Evolutionary conservation across 2,797 vertebrate genomes (phyloP).

Genomic region (Sebastes diploproa): DNA sequence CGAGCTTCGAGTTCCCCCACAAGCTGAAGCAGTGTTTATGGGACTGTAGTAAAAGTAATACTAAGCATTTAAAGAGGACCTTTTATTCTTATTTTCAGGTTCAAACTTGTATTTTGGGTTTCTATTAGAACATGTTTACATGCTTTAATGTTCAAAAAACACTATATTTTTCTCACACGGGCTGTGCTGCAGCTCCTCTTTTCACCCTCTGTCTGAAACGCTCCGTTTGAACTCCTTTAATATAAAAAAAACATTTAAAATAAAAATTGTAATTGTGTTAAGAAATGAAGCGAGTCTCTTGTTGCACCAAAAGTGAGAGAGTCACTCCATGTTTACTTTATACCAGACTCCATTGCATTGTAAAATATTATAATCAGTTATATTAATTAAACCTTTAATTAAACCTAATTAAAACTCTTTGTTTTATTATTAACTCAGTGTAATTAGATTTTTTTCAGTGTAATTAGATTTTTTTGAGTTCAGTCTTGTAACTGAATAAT

Average conservation of each 20-base stretch:
- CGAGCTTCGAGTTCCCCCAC: constrained; percentile 13
- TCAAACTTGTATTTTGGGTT: too few relatives aligned
- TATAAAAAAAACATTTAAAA: too few relatives aligned
- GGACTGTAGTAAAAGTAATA: neutral
- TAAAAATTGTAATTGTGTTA: too few relatives aligned
- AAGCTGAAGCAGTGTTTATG: constrained; percentile 6
- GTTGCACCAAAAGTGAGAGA: neutral
- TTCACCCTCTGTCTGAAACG: too few relatives aligned
- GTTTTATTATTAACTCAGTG: neutral
- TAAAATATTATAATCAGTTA: neutral
- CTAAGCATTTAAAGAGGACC: neutral
- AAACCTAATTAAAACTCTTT: neutral
- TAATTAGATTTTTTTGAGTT: neutral
- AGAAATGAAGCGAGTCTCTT: neutral
- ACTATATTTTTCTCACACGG: too few relatives aligned
- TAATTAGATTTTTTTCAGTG: too few relatives aligned
- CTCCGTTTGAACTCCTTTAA: too few relatives aligned
- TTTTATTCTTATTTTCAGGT: too few relatives aligned
- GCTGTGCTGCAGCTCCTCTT: too few relatives aligned
- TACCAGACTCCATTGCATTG: neutral
- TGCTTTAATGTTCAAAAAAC: too few relatives aligned
- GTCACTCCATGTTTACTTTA: neutral
- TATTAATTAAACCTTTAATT: neutral
- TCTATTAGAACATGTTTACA: too few relatives aligned
- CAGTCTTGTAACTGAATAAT: neutral